These are phyloP conservation scores for Pachypsylla venusta DNA, from an alignment of 1,140 invertebrate species.

Conservation along the genomic window DNA sequence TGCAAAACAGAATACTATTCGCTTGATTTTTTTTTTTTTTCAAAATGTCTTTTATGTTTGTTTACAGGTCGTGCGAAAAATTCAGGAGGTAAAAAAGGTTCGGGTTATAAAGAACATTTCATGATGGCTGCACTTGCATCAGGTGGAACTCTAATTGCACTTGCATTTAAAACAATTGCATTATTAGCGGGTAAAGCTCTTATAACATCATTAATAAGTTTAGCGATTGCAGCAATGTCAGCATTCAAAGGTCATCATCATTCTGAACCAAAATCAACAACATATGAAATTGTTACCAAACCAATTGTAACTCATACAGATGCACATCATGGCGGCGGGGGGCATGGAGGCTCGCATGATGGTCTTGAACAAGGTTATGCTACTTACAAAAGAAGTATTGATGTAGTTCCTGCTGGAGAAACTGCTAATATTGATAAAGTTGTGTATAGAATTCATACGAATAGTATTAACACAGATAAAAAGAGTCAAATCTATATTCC, in stretches of 20 bases:
- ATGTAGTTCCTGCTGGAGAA: background rate
- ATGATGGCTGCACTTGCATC: slow-evolving; percentile 36
- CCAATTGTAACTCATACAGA: slow-evolving; percentile 56
- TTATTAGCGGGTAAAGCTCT: slow-evolving; percentile 66
- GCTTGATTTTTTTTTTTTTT: too few relatives aligned
- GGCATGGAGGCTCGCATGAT: background rate
- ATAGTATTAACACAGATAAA: background rate
- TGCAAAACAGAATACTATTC: too few relatives aligned
- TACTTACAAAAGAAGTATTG: background rate
- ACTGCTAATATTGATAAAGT: background rate
- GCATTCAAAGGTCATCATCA: slow-evolving; percentile 30
- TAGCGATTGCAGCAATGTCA: slow-evolving; percentile 57
- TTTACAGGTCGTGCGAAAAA: slow-evolving; percentile 36
- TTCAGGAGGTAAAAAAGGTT: too few relatives aligned
- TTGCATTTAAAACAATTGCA: slow-evolving; percentile 57
- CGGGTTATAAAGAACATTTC: slow-evolving; percentile 28
- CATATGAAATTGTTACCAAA: slow-evolving; percentile 68
- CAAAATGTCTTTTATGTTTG: too few relatives aligned
- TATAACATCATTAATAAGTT: slow-evolving; percentile 62
- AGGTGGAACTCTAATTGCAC: slow-evolving; percentile 47
- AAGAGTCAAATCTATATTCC: background rate
- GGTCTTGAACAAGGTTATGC: background rate
- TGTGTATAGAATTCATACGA: background rate
- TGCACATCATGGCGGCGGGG: background rate
- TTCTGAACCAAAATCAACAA: slow-evolving; percentile 44